Evolutionary conservation across 2,797 vertebrate genomes (phyloP).

Genomic region (Helicolenus hilgendorfi): DNA sequence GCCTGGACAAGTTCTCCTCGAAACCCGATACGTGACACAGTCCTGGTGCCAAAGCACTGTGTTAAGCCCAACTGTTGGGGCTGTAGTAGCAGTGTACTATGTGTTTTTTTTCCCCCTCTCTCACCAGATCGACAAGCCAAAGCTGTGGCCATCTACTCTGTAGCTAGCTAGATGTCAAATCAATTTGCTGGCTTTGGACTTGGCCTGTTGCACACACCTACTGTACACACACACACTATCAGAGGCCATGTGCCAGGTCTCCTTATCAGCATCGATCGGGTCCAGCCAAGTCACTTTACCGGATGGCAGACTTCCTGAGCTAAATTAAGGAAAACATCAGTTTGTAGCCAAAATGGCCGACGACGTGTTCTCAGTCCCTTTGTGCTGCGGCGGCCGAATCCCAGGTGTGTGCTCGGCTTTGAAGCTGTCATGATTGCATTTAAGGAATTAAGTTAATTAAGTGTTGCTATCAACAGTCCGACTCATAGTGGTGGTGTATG

Average conservation of each 20-base stretch:
- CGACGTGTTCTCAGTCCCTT: neutral
- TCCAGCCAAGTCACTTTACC: conserved; percentile 57
- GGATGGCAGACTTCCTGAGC: conserved; percentile 67
- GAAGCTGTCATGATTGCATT: conserved; percentile 22
- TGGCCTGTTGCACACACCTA: conserved; percentile 33
- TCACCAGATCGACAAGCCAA: conserved; percentile 38
- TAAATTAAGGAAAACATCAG: conserved; percentile 67
- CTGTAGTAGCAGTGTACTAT: neutral
- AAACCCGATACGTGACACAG: neutral
- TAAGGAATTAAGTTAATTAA: conserved; percentile 45
- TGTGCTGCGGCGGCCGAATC: conserved; percentile 42
- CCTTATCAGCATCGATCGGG: conserved; percentile 68
- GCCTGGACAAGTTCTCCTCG: neutral
- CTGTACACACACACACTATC: conserved; percentile 25
- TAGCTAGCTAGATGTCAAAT: conserved; percentile 58
- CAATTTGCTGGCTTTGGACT: conserved; percentile 52
- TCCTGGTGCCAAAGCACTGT: neutral
- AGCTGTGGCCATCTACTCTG: conserved; percentile 35
- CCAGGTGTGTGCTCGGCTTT: conserved; percentile 38
- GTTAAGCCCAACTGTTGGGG: neutral
- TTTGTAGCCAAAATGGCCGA: conserved; percentile 59
- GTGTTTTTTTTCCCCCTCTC: neutral
- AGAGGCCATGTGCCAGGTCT: conserved; percentile 52
- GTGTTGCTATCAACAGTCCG: conserved; percentile 30
- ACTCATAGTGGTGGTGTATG: neutral